Evolutionary conservation across 2,113 vertebrate species (phyloP), one percentile per base, ranked within the genome.

Genomic region (Elephantulus edwardii): DNA sequence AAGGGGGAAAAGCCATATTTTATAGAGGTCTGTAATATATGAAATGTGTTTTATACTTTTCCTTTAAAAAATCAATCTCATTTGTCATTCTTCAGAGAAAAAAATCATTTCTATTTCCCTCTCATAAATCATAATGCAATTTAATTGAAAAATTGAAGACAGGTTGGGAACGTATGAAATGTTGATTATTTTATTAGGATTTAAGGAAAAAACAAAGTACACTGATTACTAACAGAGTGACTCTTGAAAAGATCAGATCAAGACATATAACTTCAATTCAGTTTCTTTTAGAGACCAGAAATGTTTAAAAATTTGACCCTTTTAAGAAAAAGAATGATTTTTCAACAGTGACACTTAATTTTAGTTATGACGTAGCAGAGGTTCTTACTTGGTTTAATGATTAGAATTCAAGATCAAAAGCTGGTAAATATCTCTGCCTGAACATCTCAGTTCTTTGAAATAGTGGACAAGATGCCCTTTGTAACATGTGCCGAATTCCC

Each of bases 201-300:
- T 80, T 42, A 17, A 28, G 62, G 87, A 33, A 52, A 89, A 88
- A 95, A 66, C 54, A 48, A 74, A 91, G 54, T 40, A 7, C 28
- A 38, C 12, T 33, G 17, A 26, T 38, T 30, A n/a, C 48, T 35
- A 50, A 40, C 8, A 77, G 38, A 3, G 58, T 24, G 35, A n/a
- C 46, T 50, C 56, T 8, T 24, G 54, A 26, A 48, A 48, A 46
- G 60, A 81, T 64, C 19, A 62, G 40, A 30, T 30, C 42, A 62
- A 72, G 70, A 30, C 70, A 72, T 30, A 44, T 72, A 72, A 30
- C 26, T 28, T 40, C 19, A 40, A 28, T 72, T 16, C 17, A 60
- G 8, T 82, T 91, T 81, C 28, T 48, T 85, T 66, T 70, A 38
- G 14, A 79, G 80, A 83, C 77, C 52, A 84, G 68, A 88, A 90